Base-by-base conservation (phyloP, 1,140 invertebrate species). In the Manduca sexta region DNA sequence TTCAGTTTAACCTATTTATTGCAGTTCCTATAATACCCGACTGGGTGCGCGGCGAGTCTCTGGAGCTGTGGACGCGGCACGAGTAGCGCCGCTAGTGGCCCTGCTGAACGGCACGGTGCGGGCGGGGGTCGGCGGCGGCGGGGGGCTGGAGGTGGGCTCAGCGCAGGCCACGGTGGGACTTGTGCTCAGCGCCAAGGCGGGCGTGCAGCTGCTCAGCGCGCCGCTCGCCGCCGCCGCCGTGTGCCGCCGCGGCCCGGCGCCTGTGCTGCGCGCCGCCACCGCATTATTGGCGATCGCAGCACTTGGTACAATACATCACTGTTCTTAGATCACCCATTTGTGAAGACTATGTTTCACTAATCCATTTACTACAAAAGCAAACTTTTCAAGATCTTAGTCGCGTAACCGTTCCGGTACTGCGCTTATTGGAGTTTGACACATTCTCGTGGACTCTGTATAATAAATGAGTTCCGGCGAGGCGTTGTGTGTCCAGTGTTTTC, bases 21-120 rank as follows among this genome's bases (percentile, higher is more conserved):
- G 31, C 55, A 84, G 78, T 84, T 43, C 78, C 78, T 0, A 82
- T 84, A 39, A 74, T 84, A 41, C 81, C 81, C 44, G 81, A 80
- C 53, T 82, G 78, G 81, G 69, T 82, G 34, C 65, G 69, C 18
- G 74, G 72, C 30, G 75, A 72, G 52, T 61, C 76, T 26, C 60
- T 82, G 42, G 59, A 67, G 52, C 55, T 76, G 48, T 81, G 75
- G 77, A 49, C 71, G 16, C 43, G 48, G n/a, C 70, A 66, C 42
- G 64, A 57, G 17, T n/a, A n/a, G 69, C 71, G 13, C 77, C 79
- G 12, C 65, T 81, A 0, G 77, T 65, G 18, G 48, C 53, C 44
- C 52, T 83, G 12, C 70, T 80, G 18, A 83, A 83, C 69, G 45
- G 54, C 34, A 77, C 76, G 8, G 65, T 75, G 39, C 66, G 55